These are phyloP conservation scores for Neodontobutis hainanensis DNA, from an alignment of 2,113 vertebrate species.

Conservation along the genomic window DNA sequence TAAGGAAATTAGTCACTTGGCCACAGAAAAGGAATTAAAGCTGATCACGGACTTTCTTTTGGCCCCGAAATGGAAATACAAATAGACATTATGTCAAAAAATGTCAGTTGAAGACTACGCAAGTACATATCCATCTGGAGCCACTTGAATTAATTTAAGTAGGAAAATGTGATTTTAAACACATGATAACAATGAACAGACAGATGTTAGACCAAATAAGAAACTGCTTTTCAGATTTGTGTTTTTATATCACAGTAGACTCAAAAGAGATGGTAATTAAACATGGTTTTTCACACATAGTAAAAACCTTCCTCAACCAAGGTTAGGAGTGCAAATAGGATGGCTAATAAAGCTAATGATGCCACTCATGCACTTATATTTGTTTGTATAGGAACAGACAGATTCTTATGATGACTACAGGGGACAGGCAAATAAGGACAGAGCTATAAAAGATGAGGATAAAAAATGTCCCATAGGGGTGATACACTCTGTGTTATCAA, in stretches of 20 bases:
- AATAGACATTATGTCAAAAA: slow-evolving; percentile 9
- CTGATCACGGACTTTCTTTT: slow-evolving; percentile 45
- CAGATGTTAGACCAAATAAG: neutral
- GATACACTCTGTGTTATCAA: neutral
- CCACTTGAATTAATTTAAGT: slow-evolving; percentile 5
- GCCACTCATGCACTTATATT: slow-evolving; percentile 4
- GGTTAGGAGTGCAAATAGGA: slow-evolving; percentile 25
- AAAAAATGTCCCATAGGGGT: neutral
- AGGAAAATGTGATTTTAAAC: slow-evolving; percentile 15
- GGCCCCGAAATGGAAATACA: slow-evolving; percentile 11
- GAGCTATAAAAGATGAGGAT: neutral
- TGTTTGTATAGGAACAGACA: slow-evolving; percentile 3
- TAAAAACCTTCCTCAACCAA: slow-evolving; percentile 6
- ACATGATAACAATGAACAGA: slow-evolving; percentile 14
- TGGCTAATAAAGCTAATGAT: slow-evolving; percentile 34
- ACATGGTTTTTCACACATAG: neutral
- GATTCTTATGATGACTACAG: neutral
- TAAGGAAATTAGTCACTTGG: slow-evolving; percentile 53
- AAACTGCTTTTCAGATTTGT: neutral
- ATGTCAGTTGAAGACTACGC: slow-evolving; percentile 12
- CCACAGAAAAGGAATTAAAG: slow-evolving; percentile 34
- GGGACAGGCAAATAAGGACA: neutral
- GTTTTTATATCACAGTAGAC: neutral
- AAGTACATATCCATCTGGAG: slow-evolving; percentile 13
- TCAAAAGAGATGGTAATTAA: neutral